Base-by-base conservation (phyloP, 2,113 vertebrate genomes). In the Sinosuthora webbiana region DNA sequence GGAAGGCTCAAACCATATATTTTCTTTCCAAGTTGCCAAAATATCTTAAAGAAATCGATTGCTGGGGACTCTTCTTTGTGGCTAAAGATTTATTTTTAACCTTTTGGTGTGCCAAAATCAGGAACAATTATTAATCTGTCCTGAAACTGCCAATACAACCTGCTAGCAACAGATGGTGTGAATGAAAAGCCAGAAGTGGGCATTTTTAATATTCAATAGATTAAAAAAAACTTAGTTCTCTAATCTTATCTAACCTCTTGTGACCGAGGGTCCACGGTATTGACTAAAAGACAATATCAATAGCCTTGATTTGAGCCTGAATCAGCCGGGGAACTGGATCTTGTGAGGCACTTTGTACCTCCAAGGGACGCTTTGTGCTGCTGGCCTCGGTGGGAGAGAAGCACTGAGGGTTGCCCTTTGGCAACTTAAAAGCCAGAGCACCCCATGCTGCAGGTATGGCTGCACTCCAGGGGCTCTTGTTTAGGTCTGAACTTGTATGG, bases 81-180 rank as follows among this genome's bases (percentile, higher is more conserved):
- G n/a, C 62, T 77, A 77, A 81, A 91, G 77, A 90, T 49, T 83
- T 94, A 56, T 96, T 89, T 92, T 89, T 93, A 93, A 92, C 95
- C 90, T 95, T 83, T 95, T 11, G 2, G 73, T n/a, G 81, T 84
- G 91, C 59, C 94, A 96, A 94, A 94, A 93, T 89, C 68, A 60
- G 57, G 65, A 97, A 77, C 94, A 93, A 85, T 95, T 95, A 94
- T 94, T 94, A 95, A 96, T 95, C 90, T 95, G 83, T 45, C 87
- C 84, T 96, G 87, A 96, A 96, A 92, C 56, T 96, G 86, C 59
- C 11, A 15, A 96, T 96, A 95, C 93, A 97, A 96, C 95, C 96
- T 97, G 97, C 87, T 94, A 52, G 89, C 75, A 95, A 97, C 94
- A 97, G 96, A 97, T 96, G 94, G 96, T 95, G 93, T 49, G 82